Percentiles rank a stretch among this genome's conserved stretches.
Conservation (phyloP, 2,888 invertebrate species). For the Digitonthophagus gazella region DNA sequence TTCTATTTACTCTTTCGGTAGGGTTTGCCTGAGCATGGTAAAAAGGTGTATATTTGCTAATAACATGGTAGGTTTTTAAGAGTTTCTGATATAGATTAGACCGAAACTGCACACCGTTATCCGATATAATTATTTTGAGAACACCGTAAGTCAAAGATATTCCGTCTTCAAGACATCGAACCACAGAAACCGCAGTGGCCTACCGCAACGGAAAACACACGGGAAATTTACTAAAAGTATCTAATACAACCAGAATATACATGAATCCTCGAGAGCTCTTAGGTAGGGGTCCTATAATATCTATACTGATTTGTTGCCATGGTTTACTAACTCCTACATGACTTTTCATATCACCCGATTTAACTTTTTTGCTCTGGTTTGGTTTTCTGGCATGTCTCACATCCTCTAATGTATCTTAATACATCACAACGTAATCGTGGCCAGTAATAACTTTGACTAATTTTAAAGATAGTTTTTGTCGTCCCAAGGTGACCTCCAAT, state of each 20-base stretch:
- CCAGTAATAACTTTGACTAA: not conserved
- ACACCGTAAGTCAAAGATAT: constrained; percentile 37
- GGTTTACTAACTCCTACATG: not conserved
- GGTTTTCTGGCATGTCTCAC: not conserved
- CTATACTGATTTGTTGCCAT: constrained; percentile 29
- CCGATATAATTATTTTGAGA: constrained; percentile 32
- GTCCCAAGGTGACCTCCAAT: not conserved
- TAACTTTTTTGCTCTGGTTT: not conserved
- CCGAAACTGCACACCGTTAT: constrained; percentile 37
- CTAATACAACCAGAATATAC: constrained; percentile 30
- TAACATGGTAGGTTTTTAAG: constrained; percentile 27
- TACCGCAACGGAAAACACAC: constrained; percentile 32
- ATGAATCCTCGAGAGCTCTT: constrained; percentile 7
- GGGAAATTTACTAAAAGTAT: constrained; percentile 33
- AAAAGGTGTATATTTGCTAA: constrained; percentile 29
- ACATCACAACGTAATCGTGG: not conserved
- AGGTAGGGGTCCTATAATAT: constrained; percentile 31
- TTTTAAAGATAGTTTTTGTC: not conserved
- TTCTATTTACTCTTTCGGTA: constrained; percentile 26
- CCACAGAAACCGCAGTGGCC: constrained; percentile 29
- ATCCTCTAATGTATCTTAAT: not conserved
- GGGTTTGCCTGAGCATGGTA: constrained; percentile 36
- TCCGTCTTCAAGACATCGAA: constrained; percentile 29
- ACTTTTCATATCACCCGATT: not conserved
- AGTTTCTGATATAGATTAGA: constrained; percentile 25